These are phyloP conservation scores for Cardinalis cardinalis DNA, from an alignment of 2,113 vertebrate genomes.

Conservation along the genomic window DNA sequence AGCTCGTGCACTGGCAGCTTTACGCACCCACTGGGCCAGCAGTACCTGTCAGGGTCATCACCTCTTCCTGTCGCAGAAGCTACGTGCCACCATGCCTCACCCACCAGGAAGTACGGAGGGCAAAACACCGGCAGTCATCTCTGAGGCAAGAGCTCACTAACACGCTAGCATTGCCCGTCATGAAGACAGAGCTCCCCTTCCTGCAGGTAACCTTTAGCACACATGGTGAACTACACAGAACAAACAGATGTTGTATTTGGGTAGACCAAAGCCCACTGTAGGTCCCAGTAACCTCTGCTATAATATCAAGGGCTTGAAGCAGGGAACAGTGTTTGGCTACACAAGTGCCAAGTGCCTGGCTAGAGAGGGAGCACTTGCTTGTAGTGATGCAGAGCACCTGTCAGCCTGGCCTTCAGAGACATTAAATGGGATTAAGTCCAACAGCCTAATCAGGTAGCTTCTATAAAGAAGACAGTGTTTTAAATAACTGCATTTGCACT, in stretches of 20 bases:
- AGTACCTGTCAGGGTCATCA: background rate
- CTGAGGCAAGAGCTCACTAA: background rate
- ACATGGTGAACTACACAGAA: fast-evolving
- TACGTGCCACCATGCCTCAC: background rate
- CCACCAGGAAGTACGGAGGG: background rate
- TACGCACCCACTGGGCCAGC: background rate
- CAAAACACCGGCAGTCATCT: background rate
- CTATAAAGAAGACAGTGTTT: background rate
- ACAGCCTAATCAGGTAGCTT: conserved; percentile 12
- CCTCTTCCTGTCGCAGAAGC: background rate
- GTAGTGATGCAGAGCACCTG: background rate
- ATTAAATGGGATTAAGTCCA: conserved; percentile 31
- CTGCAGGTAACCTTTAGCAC: background rate
- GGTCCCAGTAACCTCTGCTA: background rate
- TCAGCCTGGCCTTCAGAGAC: background rate
- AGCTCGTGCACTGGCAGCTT: background rate
- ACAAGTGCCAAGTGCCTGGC: background rate
- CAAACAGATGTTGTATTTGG: fast-evolving
- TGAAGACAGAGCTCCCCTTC: background rate
- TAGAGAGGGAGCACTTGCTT: fast-evolving
- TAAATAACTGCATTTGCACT: conserved; percentile 1
- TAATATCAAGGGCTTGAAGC: background rate
- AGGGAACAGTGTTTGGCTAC: fast-evolving
- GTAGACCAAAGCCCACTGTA: background rate
- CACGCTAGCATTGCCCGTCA: background rate